A percentile compares a stretch with the other conserved stretches of the same genome.
These are phyloP conservation scores for Bruchidius siliquastri DNA, from an alignment of 2,888 invertebrate species.

Conservation along the genomic window DNA sequence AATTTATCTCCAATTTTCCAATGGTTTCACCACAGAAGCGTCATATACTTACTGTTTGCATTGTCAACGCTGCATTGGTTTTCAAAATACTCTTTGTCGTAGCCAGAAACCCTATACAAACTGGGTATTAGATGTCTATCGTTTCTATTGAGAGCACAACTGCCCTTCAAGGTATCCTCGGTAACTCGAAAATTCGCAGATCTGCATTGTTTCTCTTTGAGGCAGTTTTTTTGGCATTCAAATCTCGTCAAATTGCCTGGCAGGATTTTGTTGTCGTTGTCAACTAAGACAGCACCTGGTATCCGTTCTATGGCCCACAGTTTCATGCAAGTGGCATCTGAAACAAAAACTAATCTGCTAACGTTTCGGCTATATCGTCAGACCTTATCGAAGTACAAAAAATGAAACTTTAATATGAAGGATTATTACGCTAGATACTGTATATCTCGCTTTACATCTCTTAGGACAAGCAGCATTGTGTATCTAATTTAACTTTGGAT, in stretches of 20 bases:
- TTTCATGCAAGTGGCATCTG: conserved; percentile 43
- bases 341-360: background rate
- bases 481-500: too few species aligned
- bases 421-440: too few species aligned
- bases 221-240: conserved; percentile 64
- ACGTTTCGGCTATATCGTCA: too few species aligned
- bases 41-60: background rate
- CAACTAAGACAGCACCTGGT: conserved; percentile 69
- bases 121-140: conserved; percentile 73
- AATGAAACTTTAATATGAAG: too few species aligned
- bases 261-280: conserved; percentile 59
- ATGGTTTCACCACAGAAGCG: too few species aligned
- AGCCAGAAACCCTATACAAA: conserved; percentile 69
- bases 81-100: conserved; percentile 77
- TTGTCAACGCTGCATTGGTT: conserved; percentile 63
- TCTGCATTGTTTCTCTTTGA: conserved; percentile 53
- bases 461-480: too few species aligned
- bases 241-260: conserved; percentile 58
- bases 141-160: conserved; percentile 66
- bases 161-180: conserved; percentile 45
- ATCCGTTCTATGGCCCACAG: conserved; percentile 75
- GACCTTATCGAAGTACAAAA: too few species aligned
- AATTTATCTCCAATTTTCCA: too few species aligned
- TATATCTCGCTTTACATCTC: too few species aligned
- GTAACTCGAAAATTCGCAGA: conserved; percentile 52